These are phyloP conservation scores for Rachycentron canadum DNA, from an alignment of 2,797 vertebrate genomes.

Conservation along the genomic window DNA sequence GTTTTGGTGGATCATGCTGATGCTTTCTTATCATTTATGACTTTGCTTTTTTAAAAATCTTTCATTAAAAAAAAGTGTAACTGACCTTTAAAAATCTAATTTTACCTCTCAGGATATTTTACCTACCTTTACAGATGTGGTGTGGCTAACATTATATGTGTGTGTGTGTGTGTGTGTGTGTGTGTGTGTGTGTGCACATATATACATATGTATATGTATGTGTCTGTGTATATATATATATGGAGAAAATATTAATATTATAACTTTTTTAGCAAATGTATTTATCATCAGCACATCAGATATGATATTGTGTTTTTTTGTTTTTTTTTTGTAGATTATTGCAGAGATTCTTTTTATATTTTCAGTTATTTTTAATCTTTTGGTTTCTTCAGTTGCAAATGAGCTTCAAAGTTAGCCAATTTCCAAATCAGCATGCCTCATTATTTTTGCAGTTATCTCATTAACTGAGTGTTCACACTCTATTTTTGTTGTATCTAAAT, in stretches of 20 bases:
- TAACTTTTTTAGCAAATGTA: conserved; percentile 1
- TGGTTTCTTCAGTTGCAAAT: conserved; percentile 24
- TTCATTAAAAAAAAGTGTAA: conserved; percentile 29
- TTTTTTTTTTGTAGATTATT: conserved; percentile 13
- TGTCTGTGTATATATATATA: conserved; percentile 11
- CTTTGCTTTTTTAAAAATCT: neutral
- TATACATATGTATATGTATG: neutral
- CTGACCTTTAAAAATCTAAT: neutral
- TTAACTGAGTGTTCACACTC: conserved; percentile 48
- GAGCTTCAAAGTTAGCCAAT: conserved; percentile 43
- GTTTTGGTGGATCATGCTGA: neutral
- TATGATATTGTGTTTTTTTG: neutral
- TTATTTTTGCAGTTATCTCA: conserved; percentile 59
- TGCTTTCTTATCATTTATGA: neutral
- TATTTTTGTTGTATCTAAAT: conserved; percentile 38
- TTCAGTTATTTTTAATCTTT: conserved; percentile 24
- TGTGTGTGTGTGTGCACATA: conserved; percentile 9
- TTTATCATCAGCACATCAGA: conserved; percentile 7
- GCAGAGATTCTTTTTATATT: neutral
- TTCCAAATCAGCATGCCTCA: conserved; percentile 36
- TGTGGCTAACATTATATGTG: too few species aligned
- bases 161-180: too few species aligned
- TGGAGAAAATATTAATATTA: neutral
- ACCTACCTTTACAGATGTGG: conserved; percentile 6
- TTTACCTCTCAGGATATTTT: conserved; percentile 27